Conservation (phyloP, 2,888 invertebrate genomes). For the Euproctis similis region DNA sequence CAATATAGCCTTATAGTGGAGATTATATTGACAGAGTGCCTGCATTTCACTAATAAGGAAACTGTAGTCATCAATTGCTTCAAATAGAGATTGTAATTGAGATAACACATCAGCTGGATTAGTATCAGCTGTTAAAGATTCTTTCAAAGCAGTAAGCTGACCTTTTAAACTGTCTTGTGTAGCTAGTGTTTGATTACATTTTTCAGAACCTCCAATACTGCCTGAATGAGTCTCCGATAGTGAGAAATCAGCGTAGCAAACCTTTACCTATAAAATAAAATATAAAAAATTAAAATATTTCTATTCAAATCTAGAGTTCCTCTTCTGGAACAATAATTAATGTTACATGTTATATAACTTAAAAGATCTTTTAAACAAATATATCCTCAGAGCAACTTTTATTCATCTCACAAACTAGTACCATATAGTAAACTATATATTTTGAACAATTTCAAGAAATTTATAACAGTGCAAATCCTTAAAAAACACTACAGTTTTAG, state of each 20-base stretch:
- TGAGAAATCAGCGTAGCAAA: constrained; percentile 20
- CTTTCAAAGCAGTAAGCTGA: constrained; percentile 37
- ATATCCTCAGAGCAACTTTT: too few relatives aligned
- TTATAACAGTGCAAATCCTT: too few relatives aligned
- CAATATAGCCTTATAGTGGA: constrained; percentile 45
- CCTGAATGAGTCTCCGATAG: constrained; percentile 10
- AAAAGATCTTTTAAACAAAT: too few relatives aligned
- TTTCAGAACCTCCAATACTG: constrained; percentile 16
- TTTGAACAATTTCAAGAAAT: too few relatives aligned
- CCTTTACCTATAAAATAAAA: constrained; percentile 14
- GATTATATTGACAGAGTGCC: constrained; percentile 43
- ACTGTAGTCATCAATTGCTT: constrained; percentile 43
- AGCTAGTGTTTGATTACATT: constrained; percentile 23
- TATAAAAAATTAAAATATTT: too few relatives aligned
- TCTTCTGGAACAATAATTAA: too few relatives aligned
- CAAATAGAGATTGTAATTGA: constrained; percentile 43
- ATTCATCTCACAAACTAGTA: too few relatives aligned
- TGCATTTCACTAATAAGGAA: constrained; percentile 39
- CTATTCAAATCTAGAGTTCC: too few relatives aligned
- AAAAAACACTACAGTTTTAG: too few relatives aligned
- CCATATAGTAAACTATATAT: too few relatives aligned
- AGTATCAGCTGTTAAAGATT: constrained; percentile 24
- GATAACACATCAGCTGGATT: constrained; percentile 32
- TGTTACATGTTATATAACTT: too few relatives aligned
- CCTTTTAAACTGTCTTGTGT: constrained; percentile 48